Conservation (phyloP, 2,797 vertebrate genomes). For the Kryptolebias ocellatus region DNA sequence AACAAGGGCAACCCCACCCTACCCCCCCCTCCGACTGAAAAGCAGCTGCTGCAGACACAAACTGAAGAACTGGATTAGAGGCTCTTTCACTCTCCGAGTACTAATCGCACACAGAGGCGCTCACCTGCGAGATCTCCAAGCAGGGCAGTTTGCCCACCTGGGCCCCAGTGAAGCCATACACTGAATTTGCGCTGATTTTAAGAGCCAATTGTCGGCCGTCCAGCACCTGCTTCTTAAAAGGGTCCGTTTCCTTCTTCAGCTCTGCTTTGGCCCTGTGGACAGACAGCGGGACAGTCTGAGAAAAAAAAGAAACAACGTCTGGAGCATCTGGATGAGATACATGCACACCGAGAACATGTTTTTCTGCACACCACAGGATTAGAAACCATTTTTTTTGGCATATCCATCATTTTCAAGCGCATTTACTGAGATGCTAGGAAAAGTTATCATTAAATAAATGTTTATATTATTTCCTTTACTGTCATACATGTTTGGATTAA, state of each 20-base stretch:
- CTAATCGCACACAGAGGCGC: background rate
- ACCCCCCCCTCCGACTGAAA: background rate
- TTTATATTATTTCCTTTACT: background rate
- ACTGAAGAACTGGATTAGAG: background rate
- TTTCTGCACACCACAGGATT: background rate
- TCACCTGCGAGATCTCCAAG: constrained; percentile 93
- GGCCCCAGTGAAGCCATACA: constrained; percentile 94
- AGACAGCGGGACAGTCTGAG: background rate
- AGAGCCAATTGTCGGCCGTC: constrained; percentile 92
- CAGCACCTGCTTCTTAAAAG: constrained; percentile 91
- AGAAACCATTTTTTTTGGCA: no score
- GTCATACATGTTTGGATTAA: no score
- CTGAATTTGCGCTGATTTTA: constrained; percentile 94
- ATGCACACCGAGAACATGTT: background rate
- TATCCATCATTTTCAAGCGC: background rate
- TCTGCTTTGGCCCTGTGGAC: constrained; percentile 87
- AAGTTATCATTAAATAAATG: background rate
- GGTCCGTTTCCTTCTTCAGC: constrained; percentile 90
- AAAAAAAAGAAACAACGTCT: background rate
- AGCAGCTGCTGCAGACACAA: background rate
- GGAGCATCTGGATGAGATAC: background rate
- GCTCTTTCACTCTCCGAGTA: background rate
- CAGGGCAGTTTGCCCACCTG: constrained; percentile 94
- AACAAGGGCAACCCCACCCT: background rate
- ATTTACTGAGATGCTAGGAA: background rate